Conservation (phyloP, 1,140 invertebrate species). For the Ditylenchus dipsaci region DNA sequence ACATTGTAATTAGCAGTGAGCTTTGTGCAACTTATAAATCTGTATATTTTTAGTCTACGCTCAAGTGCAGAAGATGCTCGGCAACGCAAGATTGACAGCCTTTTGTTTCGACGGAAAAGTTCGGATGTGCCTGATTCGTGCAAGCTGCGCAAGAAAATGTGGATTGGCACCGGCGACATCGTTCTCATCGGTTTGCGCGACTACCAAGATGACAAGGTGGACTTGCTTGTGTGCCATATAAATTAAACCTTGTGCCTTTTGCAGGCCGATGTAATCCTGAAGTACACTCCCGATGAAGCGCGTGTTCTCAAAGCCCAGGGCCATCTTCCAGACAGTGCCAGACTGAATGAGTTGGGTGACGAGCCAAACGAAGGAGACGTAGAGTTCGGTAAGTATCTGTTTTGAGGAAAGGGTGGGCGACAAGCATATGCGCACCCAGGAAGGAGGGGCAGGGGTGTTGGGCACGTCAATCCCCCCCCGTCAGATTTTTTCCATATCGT, state of each 20-base stretch:
- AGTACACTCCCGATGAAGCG: slow-evolving; percentile 97
- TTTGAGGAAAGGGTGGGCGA: too few relatives aligned
- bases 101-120: slow-evolving; percentile 98
- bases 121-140: slow-evolving; percentile 95
- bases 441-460: too few relatives aligned
- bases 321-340: slow-evolving; percentile 84
- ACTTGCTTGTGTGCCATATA: neutral
- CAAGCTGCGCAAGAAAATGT: slow-evolving; percentile 87
- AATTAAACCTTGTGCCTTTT: slow-evolving; percentile 1
- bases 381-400: neutral
- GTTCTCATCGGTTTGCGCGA: slow-evolving; percentile 88
- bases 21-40: neutral
- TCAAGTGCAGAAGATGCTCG: slow-evolving; percentile 99
- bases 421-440: too few relatives aligned
- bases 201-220: slow-evolving; percentile 88
- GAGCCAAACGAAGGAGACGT: slow-evolving; percentile 30
- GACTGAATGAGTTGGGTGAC: slow-evolving; percentile 46
- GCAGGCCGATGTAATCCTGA: slow-evolving; percentile 90
- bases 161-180: slow-evolving; percentile 97
- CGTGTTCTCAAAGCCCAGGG: slow-evolving; percentile 97
- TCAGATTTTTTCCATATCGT: too few relatives aligned
- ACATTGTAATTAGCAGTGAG: neutral
- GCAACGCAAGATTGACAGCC: slow-evolving; percentile 94
- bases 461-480: too few relatives aligned
- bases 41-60: slow-evolving; percentile 74